phyloP scores from a whole-genome alignment of 1,140 invertebrate species.

The Heliconius himera region DNA sequence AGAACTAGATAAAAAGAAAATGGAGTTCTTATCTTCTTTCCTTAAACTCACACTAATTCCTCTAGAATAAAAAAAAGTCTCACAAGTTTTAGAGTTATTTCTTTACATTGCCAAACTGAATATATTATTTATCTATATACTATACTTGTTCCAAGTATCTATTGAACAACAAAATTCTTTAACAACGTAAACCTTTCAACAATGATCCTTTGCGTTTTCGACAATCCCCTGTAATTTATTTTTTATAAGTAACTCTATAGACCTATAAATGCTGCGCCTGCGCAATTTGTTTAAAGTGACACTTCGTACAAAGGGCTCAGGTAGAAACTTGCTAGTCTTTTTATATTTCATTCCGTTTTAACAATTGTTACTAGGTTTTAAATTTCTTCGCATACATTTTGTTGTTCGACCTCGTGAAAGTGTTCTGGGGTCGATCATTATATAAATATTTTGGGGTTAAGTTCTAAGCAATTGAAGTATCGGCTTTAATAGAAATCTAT shows the following conservation, averaged over 20 bases:
- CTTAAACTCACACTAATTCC: too few species aligned
- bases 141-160: not conserved
- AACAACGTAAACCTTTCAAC: not conserved
- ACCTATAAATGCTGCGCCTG: not conserved
- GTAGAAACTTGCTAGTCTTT: constrained; percentile 4
- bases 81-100: too few species aligned
- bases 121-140: not conserved
- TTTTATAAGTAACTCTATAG: constrained; percentile 8
- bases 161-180: not conserved
- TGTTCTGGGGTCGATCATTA: constrained; percentile 12
- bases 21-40: too few species aligned
- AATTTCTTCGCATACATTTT: constrained; percentile 15
- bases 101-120: not conserved
- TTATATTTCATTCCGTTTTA: constrained; percentile 18
- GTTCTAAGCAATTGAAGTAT: not conserved
- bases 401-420: constrained; percentile 17
- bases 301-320: constrained; percentile 17
- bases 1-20: too few species aligned
- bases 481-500: not conserved
- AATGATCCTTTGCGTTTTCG: not conserved
- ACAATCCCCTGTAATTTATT: constrained; percentile 17
- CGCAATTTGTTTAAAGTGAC: constrained; percentile 18
- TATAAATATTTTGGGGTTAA: not conserved
- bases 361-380: constrained; percentile 21
- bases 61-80: too few species aligned